A percentile compares a stretch with the other conserved stretches of the same genome.
Conservation (phyloP, 2,113 vertebrate genomes). For the Spermophilus dauricus region DNA sequence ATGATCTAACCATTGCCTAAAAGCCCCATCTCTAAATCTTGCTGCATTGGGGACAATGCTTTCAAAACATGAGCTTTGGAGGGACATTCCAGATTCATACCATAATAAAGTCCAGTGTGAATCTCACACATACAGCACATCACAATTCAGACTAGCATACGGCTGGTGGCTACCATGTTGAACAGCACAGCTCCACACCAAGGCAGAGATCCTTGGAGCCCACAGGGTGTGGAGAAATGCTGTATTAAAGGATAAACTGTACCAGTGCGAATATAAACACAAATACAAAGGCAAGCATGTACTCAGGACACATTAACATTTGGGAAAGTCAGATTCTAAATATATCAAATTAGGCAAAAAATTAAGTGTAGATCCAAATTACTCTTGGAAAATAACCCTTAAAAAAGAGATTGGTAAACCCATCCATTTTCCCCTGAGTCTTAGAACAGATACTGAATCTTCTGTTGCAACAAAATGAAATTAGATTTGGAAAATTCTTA, state of each 20-base stretch:
- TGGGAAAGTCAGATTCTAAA: not conserved
- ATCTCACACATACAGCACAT: not conserved
- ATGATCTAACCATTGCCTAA: too few relatives aligned
- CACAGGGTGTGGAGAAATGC: not conserved
- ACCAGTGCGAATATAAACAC: not conserved
- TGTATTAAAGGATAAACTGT: not conserved
- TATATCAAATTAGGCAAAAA: not conserved
- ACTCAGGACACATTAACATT: too few relatives aligned
- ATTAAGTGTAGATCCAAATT: not conserved
- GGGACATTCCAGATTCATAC: too few relatives aligned
- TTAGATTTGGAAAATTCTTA: not conserved
- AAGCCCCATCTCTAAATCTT: too few relatives aligned
- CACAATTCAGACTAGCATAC: not conserved
- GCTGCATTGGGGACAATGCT: too few relatives aligned
- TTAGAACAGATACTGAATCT: not conserved
- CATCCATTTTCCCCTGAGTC: not conserved
- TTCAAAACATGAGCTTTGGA: too few relatives aligned
- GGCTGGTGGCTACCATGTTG: not conserved
- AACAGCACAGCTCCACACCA: not conserved
- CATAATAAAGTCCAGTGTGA: not conserved
- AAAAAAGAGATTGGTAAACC: not conserved
- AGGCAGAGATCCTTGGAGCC: not conserved
- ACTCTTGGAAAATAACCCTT: not conserved
- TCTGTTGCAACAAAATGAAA: not conserved
- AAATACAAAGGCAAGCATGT: not conserved